Evolutionary conservation across 2,888 invertebrate genomes (phyloP).

Genomic region (Phortica okadai): DNA sequence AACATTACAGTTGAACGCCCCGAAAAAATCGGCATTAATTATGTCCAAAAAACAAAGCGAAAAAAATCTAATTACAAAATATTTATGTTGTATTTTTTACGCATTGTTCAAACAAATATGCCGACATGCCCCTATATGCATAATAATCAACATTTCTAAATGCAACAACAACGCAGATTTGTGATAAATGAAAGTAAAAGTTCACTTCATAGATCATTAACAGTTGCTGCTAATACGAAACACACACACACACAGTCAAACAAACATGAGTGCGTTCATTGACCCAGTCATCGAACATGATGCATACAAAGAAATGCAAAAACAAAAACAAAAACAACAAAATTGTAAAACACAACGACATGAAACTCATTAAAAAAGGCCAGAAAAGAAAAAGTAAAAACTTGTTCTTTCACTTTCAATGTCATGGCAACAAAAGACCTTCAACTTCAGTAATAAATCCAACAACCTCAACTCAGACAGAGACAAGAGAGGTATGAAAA

Average conservation of each 20-base stretch:
- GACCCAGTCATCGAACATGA: conserved; percentile 61
- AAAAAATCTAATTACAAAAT: too few relatives aligned
- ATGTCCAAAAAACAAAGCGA: too few relatives aligned
- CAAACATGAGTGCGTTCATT: conserved; percentile 53
- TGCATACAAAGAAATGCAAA: conserved; percentile 47
- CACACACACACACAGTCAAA: neutral
- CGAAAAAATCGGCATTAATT: too few relatives aligned
- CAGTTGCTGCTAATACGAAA: conserved; percentile 40
- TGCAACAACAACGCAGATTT: conserved; percentile 47
- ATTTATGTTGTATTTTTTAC: neutral
- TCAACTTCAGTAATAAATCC: conserved; percentile 57
- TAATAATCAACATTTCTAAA: too few relatives aligned
- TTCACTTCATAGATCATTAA: conserved; percentile 69
- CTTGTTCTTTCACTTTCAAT: conserved; percentile 70
- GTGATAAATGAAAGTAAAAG: conserved; percentile 69
- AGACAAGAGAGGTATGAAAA: conserved; percentile 19
- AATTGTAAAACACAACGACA: conserved; percentile 9
- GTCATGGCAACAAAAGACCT: conserved; percentile 65
- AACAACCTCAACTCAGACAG: conserved; percentile 29
- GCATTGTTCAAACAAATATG: conserved; percentile 46
- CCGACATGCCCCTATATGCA: conserved; percentile 48
- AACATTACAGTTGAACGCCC: too few relatives aligned
- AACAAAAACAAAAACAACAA: conserved; percentile 48
- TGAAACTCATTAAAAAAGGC: conserved; percentile 14
- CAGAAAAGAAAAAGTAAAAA: conserved; percentile 44